phyloP scores from a whole-genome alignment of 2,113 vertebrate species.

The Aspidoscelis tigris region DNA sequence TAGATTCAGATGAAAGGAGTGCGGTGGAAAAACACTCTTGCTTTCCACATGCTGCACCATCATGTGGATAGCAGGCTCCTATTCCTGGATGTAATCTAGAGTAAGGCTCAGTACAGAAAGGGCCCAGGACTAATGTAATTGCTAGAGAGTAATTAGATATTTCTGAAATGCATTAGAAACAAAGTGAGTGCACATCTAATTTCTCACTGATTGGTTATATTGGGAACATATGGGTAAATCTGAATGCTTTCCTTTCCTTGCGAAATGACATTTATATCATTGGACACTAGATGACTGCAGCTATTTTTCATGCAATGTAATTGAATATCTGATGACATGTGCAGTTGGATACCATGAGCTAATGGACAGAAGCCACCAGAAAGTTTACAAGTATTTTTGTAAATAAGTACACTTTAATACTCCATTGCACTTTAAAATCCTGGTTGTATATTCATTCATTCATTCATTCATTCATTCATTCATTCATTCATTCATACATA shows the following conservation, averaged over 20 bases:
- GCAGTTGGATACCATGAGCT: neutral
- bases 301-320: neutral
- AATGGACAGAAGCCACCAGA: neutral
- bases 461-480: too few relatives aligned
- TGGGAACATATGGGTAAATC: neutral
- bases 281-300: neutral
- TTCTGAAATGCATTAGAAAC: slow-evolving; percentile 3
- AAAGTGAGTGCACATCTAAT: neutral
- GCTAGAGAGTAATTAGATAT: neutral
- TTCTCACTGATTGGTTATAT: neutral
- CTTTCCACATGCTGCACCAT: too few relatives aligned
- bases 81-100: too few relatives aligned
- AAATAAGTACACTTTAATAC: neutral
- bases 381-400: neutral
- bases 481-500: too few relatives aligned
- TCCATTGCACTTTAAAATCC: neutral
- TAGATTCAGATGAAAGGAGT: too few relatives aligned
- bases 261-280: neutral
- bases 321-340: neutral
- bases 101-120: neutral
- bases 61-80: too few relatives aligned
- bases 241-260: neutral
- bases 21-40: too few relatives aligned
- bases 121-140: neutral
- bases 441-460: too few relatives aligned